Percentiles rank a stretch among this genome's conserved stretches.
Conservation (phyloP, 1,140 invertebrate genomes). For the Zaprionus tsacasi region DNA sequence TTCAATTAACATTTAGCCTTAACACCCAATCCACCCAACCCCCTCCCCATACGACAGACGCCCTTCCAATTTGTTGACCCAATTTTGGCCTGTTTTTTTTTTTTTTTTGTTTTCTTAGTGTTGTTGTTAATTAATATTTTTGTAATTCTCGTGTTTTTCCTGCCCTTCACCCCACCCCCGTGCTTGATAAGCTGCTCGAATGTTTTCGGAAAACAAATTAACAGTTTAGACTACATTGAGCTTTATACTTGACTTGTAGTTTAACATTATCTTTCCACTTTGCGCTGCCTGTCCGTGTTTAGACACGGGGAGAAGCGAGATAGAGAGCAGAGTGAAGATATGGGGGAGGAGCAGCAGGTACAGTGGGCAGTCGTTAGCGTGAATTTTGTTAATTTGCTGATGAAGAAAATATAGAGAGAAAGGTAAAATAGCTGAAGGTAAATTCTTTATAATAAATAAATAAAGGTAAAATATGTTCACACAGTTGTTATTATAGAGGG, state of each 20-base stretch:
- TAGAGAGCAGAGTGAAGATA: neutral
- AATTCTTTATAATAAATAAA: too few relatives aligned
- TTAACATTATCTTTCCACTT: constrained; percentile 33
- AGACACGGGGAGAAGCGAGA: neutral
- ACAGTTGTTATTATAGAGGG: too few relatives aligned
- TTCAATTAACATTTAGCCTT: constrained; percentile 62
- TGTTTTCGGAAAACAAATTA: constrained; percentile 41
- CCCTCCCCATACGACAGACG: neutral
- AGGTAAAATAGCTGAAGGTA: too few relatives aligned
- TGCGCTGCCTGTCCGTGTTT: constrained; percentile 2
- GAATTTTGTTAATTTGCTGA: neutral
- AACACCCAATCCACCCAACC: neutral
- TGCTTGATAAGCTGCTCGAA: constrained; percentile 40
- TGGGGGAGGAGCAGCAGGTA: neutral
- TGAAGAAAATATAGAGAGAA: neutral
- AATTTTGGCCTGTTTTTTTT: constrained; percentile 38
- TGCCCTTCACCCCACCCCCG: neutral
- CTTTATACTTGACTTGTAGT: constrained; percentile 20
- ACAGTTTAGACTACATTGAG: constrained; percentile 32
- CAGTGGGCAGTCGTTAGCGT: neutral
- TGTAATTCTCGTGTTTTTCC: constrained; percentile 46
- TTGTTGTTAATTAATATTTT: constrained; percentile 65
- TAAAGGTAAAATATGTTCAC: too few relatives aligned
- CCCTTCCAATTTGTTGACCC: constrained; percentile 46
- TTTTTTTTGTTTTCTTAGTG: constrained; percentile 24